Evolutionary conservation across 2,888 invertebrate genomes (phyloP), one percentile per base, ranked within the genome.

Genomic region (Platerodrilus igneus): DNA sequence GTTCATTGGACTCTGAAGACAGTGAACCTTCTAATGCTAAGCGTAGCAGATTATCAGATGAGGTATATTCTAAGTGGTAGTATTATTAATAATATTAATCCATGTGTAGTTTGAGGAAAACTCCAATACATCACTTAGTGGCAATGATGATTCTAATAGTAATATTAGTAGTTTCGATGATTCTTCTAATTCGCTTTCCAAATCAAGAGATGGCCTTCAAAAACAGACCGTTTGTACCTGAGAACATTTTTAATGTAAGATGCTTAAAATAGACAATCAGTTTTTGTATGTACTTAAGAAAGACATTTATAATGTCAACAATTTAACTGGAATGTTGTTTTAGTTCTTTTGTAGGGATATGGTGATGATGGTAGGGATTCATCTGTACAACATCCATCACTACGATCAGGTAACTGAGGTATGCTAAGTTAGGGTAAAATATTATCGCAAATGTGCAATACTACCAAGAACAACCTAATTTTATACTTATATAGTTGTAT

Each of bases 111-210:
- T 61, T 46, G 70, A 70, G 49, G 71, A 71, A 22, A 67, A 66
- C 45, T 69, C 70, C n/a, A 69, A 68, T 46, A 62, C 60, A 41
- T 70, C 70, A 6, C 50, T 68, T 18, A 64, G 61, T 41, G 62
- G 64, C 49, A 67, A 66, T 40, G 71, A 71, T 32, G 72, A 72
- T 55, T 72, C 72, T 4, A 70, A 68, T 52, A 67, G 67, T 47
- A 67, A 62, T 45, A 50, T 64, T 34, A 65, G 68, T 48, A 50
- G 64, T 4, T 55, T 51, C 13, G 62, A 63, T 15, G 61, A 62
- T 9, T 27, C 51, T 22, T 4, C 31, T 8, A 31, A 47, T n/a
- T n/a, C n/a, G n/a, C n/a, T n/a, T 11, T 37, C 51, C 4, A 38
- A 41, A 21, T 32, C 51, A n/a, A 31, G 48, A n/a, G 51, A 48